Percentiles rank a stretch among this genome's conserved stretches.
These are phyloP conservation scores for Paelopatides confundens DNA, from an alignment of 53 echinoderm and acorn worm species.

Conservation along the genomic window DNA sequence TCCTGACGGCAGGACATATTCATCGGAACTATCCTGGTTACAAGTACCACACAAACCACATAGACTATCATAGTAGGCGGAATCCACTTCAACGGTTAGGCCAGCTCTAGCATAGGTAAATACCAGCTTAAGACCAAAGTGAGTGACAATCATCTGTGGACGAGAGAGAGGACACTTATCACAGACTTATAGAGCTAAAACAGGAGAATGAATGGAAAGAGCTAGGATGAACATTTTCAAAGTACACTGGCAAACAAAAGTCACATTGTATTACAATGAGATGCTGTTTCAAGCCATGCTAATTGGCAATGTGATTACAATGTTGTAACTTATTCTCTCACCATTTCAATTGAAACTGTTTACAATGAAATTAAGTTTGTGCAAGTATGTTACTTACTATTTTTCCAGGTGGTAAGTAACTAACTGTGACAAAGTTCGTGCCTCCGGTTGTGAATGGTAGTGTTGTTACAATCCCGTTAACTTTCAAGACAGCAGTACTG, in stretches of 20 bases:
- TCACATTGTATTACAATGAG: too few species aligned
- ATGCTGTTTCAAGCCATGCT: too few species aligned
- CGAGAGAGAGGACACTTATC: too few species aligned
- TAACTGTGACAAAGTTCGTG: not conserved
- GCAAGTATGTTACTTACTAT: slow-evolving; percentile 23
- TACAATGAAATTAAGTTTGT: too few species aligned
- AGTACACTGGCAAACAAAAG: too few species aligned
- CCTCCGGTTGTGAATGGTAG: not conserved
- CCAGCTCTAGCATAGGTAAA: slow-evolving; percentile 1
- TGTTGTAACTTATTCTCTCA: too few species aligned
- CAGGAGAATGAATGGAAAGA: too few species aligned
- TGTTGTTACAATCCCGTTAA: not conserved
- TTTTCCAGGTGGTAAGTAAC: not conserved
- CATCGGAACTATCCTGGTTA: not conserved
- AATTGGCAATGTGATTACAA: too few species aligned
- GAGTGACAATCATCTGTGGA: not conserved
- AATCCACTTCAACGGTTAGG: not conserved
- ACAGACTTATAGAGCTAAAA: too few species aligned
- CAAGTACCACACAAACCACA: slow-evolving; percentile 28
- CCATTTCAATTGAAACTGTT: too few species aligned
- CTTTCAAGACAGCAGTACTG: not conserved
- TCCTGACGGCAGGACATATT: not conserved
- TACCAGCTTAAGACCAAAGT: not conserved
- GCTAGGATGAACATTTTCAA: too few species aligned
- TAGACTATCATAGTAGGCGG: not conserved